Conservation (phyloP, 1,140 invertebrate species). For the Brachionus plicatilis region DNA sequence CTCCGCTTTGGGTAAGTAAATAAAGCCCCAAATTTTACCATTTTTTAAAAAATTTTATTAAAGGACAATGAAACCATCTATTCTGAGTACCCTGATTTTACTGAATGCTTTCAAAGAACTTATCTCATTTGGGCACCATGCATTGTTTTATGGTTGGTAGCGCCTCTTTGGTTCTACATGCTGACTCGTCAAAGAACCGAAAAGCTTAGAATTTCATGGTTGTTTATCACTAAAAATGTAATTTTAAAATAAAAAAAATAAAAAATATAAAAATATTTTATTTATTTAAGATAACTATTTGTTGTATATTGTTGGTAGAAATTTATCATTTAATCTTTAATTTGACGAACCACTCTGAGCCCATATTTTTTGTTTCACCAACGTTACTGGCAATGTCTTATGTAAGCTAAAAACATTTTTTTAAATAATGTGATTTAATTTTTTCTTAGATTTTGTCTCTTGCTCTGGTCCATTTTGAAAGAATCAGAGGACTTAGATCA, state of each 20-base stretch:
- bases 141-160: constrained; percentile 3
- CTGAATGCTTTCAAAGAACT: constrained; percentile 29
- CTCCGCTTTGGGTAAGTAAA: not conserved
- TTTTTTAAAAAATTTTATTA: not conserved
- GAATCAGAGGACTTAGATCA: constrained; percentile 17
- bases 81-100: constrained; percentile 32
- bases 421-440: not conserved
- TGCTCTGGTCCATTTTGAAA: not conserved
- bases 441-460: not conserved
- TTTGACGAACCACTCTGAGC: not conserved
- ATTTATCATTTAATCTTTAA: not conserved
- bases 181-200: not conserved
- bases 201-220: constrained; percentile 1
- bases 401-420: not conserved
- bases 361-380: not conserved
- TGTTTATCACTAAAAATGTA: constrained; percentile 23
- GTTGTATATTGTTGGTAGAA: not conserved
- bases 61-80: constrained; percentile 20
- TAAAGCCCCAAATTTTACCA: not conserved
- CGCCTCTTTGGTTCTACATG: constrained; percentile 40
- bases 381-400: not conserved
- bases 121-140: constrained; percentile 2
- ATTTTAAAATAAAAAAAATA: not conserved
- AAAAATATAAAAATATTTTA: not conserved
- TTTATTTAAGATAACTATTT: not conserved